phyloP scores from a whole-genome alignment of 2,113 vertebrate species.

The mouse (Mus musculus) region DNA sequence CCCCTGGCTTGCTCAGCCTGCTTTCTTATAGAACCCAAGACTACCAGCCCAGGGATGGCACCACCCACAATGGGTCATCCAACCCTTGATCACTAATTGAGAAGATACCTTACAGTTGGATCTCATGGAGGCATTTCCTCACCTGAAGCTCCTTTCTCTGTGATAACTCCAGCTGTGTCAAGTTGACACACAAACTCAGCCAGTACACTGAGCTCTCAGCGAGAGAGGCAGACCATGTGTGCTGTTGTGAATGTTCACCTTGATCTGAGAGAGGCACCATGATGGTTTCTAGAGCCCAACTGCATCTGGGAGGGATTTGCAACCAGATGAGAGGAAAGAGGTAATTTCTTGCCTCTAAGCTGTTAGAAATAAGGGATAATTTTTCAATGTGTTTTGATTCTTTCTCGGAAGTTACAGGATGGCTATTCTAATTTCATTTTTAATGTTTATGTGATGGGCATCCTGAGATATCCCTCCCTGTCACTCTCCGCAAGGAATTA shows the following conservation, averaged over 20 bases:
- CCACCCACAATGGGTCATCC: no score
- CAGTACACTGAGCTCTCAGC: neutral
- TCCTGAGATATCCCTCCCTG: neutral
- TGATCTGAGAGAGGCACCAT: neutral
- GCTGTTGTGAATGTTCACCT: neutral
- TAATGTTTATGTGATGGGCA: neutral
- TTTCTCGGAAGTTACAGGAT: neutral
- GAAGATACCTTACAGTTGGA: no score
- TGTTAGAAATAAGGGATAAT: neutral
- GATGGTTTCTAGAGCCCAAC: neutral
- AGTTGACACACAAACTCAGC: no score
- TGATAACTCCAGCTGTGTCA: no score
- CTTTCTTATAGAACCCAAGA: no score
- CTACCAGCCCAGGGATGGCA: no score
- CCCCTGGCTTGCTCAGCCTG: no score
- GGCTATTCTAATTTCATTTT: constrained; percentile 36
- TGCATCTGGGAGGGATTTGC: neutral
- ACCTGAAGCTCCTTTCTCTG: no score
- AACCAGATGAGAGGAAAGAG: neutral
- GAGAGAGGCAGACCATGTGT: neutral
- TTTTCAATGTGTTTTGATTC: constrained; percentile 24
- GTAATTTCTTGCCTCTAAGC: neutral
- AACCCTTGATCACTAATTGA: no score
- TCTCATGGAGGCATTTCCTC: no score
- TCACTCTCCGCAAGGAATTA: neutral